Conservation (phyloP, 1,140 invertebrate genomes). For the Ceratosolen solmsi region DNA sequence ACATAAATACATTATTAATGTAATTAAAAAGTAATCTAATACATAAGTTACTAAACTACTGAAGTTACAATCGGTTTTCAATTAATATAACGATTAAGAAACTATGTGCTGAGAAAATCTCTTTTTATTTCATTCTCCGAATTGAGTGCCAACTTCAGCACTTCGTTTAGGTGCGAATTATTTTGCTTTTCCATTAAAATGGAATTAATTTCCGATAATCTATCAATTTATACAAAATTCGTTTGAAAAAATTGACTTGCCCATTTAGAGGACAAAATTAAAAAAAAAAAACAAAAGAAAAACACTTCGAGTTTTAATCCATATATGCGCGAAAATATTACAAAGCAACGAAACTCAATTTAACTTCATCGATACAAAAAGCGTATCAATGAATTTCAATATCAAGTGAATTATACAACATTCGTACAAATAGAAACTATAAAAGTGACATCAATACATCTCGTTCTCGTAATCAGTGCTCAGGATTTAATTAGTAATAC, state of each 20-base stretch:
- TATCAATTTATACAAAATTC: neutral
- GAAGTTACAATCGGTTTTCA: too few relatives aligned
- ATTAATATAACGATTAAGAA: too few relatives aligned
- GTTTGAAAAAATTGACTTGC: neutral
- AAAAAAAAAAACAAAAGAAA: neutral
- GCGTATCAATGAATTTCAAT: neutral
- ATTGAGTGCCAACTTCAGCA: too few relatives aligned
- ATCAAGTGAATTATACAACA: neutral
- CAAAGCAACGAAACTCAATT: constrained; percentile 18
- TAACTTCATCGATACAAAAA: constrained; percentile 23
- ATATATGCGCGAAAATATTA: constrained; percentile 12
- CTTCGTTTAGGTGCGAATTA: neutral
- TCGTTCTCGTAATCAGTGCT: constrained; percentile 66
- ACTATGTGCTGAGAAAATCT: too few relatives aligned
- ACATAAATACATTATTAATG: too few relatives aligned
- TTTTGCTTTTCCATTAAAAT: neutral
- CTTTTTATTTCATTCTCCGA: too few relatives aligned
- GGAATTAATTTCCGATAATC: neutral
- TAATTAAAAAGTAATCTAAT: too few relatives aligned
- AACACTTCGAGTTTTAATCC: neutral
- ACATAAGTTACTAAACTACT: too few relatives aligned
- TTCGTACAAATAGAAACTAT: constrained; percentile 61
- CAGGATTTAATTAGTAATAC: constrained; percentile 67
- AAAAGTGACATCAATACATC: constrained; percentile 63
- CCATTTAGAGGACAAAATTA: neutral